Base-by-base conservation (phyloP, 2,888 invertebrate species). In the Spialia ferax region DNA sequence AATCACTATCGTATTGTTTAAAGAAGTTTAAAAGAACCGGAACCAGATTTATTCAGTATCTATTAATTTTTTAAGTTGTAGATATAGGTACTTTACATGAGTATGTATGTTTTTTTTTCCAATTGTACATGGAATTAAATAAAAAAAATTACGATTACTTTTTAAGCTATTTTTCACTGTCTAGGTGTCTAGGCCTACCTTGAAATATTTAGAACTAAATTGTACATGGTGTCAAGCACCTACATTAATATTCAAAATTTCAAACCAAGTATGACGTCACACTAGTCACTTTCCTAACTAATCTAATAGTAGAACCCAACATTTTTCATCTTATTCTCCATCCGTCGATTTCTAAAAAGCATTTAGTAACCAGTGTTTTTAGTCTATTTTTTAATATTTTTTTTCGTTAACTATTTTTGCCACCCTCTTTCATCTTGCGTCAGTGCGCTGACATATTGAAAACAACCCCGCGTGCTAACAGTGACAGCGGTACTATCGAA, bases 361-460 rank as follows among this genome's bases (percentile, higher is more conserved):
- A 18, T n/a, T n/a, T n/a, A n/a, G n/a, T n/a, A 18, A 45, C 1
- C 2, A 11, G 1, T 48, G 20, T 10, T 20, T 11, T 20, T 48
- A 1, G n/a, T n/a, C n/a, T n/a, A n/a, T 20, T 48, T 20, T 1
- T 48, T 11, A 3, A 20, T 15, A 20, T 20, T 5, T 48, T 59
- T 42, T 52, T 38, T 10, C 26, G 52, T 59, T 23, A 23, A 55
- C 32, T 13, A n/a, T 56, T 20, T 55, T 59, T 26, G 26, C 48
- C 50, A 10, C 70, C 79, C 77, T 65, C 52, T 23, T 26, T 52
- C 73, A 42, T 11, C 56, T 54, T 76, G 81, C 81, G 73, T 77
- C 76, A 70, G 63, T 76, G 78, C 81, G 70, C 74, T 72, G 75
- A 62, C 84, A 87, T 86, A 87, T 86, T 85, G 83, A 77, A 79